A percentile compares a stretch with the other conserved stretches of the same genome.
Evolutionary conservation across 2,888 invertebrate species (phyloP).

Genomic region (Oegoconia quadripuncta): DNA sequence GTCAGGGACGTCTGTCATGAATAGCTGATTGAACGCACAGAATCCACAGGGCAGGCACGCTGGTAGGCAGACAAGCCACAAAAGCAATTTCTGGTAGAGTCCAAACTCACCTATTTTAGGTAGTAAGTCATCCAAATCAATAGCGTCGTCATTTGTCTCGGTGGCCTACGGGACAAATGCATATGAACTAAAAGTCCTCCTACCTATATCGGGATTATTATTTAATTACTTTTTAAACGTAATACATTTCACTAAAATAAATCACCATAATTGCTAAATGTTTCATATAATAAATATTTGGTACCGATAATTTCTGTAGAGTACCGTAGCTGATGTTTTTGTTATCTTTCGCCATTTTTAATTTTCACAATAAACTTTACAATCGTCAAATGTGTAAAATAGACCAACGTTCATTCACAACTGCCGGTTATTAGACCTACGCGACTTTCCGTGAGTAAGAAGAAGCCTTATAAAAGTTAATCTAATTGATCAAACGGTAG

Average conservation of each 20-base stretch:
- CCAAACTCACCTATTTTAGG: slow-evolving; percentile 94
- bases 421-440: slow-evolving; percentile 32
- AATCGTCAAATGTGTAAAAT: slow-evolving; percentile 22
- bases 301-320: slow-evolving; percentile 46
- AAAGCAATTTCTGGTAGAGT: slow-evolving; percentile 89
- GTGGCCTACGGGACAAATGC: neutral
- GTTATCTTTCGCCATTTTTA: slow-evolving; percentile 44
- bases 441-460: slow-evolving; percentile 45
- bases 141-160: slow-evolving; percentile 55
- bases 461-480: slow-evolving; percentile 66
- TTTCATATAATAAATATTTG: neutral
- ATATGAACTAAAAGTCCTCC: neutral
- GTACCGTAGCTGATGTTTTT: slow-evolving; percentile 40
- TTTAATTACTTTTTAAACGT: neutral
- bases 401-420: slow-evolving; percentile 35
- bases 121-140: slow-evolving; percentile 91
- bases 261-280: neutral
- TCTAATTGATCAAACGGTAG: slow-evolving; percentile 62
- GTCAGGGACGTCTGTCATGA: slow-evolving; percentile 92
- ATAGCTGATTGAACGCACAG: slow-evolving; percentile 95
- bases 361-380: slow-evolving; percentile 6
- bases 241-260: neutral
- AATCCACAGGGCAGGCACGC: slow-evolving; percentile 95
- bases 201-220: neutral
- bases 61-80: slow-evolving; percentile 92